Base-by-base conservation (phyloP, 2,113 vertebrate genomes). In the Sinosuthora webbiana region DNA sequence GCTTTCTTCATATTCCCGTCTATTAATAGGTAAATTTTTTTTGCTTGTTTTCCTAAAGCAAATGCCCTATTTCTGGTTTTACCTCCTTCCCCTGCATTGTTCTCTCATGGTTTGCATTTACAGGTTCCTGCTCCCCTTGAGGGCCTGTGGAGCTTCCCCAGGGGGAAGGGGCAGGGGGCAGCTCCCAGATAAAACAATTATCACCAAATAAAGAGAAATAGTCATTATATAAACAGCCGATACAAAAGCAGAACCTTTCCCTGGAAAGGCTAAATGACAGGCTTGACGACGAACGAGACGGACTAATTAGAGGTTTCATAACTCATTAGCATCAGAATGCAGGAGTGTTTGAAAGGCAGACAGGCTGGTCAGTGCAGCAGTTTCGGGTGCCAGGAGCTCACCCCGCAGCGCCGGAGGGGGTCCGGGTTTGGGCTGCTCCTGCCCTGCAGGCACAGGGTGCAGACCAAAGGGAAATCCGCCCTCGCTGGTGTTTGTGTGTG, bases 291-390 rank as follows among this genome's bases (percentile, higher is more conserved):
- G 85, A 94, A 52, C 14, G 42, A 83, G 82, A 33, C 15, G 47
- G 42, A 62, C 63, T 95, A 93, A 95, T 93, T 88, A 86, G 79
- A 63, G 85, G 65, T 62, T 91, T 91, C 79, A 47, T 80, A 80
- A 88, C 50, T 93, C 85, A 93, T 94, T 80, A 94, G 39, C 82
- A 74, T 93, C 82, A 55, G 70, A 88, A 41, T 7, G 35, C 59
- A 18, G 17, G 57, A 41, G 11, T 1, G 31, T 27, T 93, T 52
- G 52, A 35, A 33, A 53, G 65, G 12, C n/a, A 33, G 60, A 37
- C 5, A 3, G 41, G 60, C 11, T 2, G 77, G 73, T 23, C 65
- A 62, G 64, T 1, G 13, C 11, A 41, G 64, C 52, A 6, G 79
- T 5, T 19, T 18, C 70, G 12, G 47, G 81, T 10, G 39, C 37